Conservation (phyloP, 2,113 vertebrate species). For the Clarias batrachus region DNA sequence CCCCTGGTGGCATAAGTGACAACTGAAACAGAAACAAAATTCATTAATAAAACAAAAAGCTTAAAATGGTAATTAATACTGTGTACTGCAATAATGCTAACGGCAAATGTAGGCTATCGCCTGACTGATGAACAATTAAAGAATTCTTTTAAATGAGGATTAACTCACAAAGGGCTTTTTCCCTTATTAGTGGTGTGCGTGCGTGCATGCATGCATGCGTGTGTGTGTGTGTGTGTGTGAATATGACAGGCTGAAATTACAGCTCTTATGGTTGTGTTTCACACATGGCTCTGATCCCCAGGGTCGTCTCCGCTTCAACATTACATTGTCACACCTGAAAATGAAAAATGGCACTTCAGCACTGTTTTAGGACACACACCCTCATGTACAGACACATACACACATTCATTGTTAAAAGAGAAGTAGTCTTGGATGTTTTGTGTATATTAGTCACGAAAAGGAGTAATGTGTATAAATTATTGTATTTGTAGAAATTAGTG, state of each 20-base stretch:
- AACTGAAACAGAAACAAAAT: not conserved
- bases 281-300: constrained; percentile 59
- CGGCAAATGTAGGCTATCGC: constrained; percentile 60
- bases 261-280: constrained; percentile 71
- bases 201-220: constrained; percentile 61
- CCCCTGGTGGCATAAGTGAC: not conserved
- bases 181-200: constrained; percentile 65
- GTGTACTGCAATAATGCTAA: constrained; percentile 63
- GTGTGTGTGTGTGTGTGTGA: constrained; percentile 60
- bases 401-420: not conserved
- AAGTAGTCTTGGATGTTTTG: not conserved
- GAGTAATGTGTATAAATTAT: not conserved
- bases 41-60: constrained; percentile 56
- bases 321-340: constrained; percentile 48
- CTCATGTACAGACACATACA: constrained; percentile 2
- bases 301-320: constrained; percentile 51
- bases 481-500: not conserved
- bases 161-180: constrained; percentile 69
- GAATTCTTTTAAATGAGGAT: constrained; percentile 65
- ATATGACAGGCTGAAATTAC: constrained; percentile 67
- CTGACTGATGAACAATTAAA: constrained; percentile 64
- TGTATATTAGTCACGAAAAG: not conserved
- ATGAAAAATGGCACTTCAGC: constrained; percentile 60
- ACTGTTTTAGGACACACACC: constrained; percentile 24
- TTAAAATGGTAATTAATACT: constrained; percentile 70